Conservation (phyloP, 1,140 invertebrate species). For the Mercenaria mercenaria region DNA sequence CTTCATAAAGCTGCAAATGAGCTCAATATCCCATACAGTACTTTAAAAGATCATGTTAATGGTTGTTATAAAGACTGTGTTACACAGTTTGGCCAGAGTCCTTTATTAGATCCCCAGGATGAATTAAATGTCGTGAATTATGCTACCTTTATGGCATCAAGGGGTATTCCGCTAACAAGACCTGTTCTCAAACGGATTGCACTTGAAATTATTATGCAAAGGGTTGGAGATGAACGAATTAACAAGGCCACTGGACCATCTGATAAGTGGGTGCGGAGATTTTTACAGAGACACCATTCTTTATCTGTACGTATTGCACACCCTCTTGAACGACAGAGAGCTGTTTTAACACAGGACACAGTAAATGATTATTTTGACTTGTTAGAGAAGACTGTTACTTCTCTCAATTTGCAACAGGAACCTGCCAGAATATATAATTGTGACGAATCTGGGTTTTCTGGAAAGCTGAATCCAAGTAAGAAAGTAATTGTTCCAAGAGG, state of each 20-base stretch:
- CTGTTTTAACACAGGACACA: background rate
- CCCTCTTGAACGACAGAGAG: background rate
- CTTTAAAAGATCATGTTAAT: background rate
- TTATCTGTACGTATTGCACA: background rate
- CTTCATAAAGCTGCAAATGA: background rate
- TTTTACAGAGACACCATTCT: background rate
- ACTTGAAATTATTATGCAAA: constrained; percentile 12
- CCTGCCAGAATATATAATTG: background rate
- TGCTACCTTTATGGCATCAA: background rate
- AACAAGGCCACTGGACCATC: background rate
- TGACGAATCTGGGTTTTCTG: background rate
- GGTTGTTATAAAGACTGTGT: background rate
- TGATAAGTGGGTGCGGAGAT: background rate
- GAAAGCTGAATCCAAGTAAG: constrained; percentile 19
- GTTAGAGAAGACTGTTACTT: background rate
- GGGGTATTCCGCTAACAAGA: no score
- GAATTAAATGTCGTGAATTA: background rate
- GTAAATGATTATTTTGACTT: background rate
- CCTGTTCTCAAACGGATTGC: background rate
- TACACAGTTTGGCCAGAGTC: background rate
- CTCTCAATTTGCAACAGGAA: background rate
- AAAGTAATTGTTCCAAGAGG: constrained; percentile 27
- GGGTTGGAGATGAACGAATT: background rate
- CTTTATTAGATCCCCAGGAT: background rate
- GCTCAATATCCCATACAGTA: background rate